Percentiles rank a stretch among this genome's conserved stretches.
phyloP scores from a whole-genome alignment of 2,113 vertebrate genomes.

The Aegotheles bennettii region DNA sequence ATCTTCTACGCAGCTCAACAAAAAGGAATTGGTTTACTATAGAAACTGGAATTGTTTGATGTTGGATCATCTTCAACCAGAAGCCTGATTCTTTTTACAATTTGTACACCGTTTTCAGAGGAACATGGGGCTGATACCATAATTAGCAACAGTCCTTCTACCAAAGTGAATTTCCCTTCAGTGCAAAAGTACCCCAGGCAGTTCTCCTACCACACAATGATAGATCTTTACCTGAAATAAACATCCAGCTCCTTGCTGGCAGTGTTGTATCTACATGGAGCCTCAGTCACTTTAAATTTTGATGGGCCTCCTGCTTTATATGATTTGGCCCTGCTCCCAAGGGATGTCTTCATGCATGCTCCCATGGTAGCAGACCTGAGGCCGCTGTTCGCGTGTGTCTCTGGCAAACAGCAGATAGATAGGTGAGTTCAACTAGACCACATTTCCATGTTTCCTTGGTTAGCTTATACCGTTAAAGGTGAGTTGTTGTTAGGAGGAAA shows the following conservation, averaged over 20 bases:
- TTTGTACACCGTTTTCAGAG: neutral
- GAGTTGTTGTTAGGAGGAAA: constrained; percentile 40
- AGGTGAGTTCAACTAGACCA: constrained; percentile 18
- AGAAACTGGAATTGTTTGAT: neutral
- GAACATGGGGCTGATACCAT: neutral
- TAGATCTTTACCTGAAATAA: neutral
- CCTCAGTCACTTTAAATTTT: neutral
- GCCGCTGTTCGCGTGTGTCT: neutral
- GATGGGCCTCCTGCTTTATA: neutral
- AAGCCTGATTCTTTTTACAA: neutral
- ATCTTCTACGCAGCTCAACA: neutral
- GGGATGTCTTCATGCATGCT: neutral
- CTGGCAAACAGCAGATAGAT: neutral
- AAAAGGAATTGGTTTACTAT: neutral
- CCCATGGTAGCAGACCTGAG: neutral
- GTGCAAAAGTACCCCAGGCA: neutral
- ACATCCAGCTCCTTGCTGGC: neutral
- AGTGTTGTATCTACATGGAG: neutral
- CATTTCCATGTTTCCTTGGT: constrained; percentile 46
- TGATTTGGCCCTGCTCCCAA: neutral
- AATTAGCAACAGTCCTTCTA: neutral
- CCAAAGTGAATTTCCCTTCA: neutral
- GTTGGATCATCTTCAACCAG: neutral
- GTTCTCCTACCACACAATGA: neutral
- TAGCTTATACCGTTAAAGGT: constrained; percentile 37